Percentiles rank a stretch among this genome's conserved stretches.
phyloP scores from a whole-genome alignment of 2,888 invertebrate species.

The Brachypalpus laphriformis region DNA sequence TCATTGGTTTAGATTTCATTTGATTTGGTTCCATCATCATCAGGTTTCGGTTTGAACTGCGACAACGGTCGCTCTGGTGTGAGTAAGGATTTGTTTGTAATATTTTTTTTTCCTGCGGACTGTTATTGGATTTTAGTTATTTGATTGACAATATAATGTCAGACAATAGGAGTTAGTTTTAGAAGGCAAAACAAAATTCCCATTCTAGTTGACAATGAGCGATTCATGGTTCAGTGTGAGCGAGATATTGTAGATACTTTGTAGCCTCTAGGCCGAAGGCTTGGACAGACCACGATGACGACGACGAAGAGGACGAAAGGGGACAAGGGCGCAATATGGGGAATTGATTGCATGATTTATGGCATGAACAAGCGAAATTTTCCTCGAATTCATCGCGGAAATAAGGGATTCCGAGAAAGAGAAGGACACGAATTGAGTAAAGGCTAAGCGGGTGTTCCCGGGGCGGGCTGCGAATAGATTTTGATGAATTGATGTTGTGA shows the following conservation, averaged over 20 bases:
- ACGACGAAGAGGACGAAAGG: background rate
- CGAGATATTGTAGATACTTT: background rate
- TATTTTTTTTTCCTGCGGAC: background rate
- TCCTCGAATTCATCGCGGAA: constrained; percentile 60
- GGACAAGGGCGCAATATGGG: constrained; percentile 34
- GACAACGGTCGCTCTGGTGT: background rate
- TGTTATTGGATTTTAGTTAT: constrained; percentile 52
- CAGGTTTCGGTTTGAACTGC: constrained; percentile 1
- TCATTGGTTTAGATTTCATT: constrained; percentile 25
- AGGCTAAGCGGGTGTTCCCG: constrained; percentile 17
- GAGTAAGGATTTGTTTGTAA: background rate
- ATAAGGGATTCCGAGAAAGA: constrained; percentile 1
- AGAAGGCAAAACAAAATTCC: constrained; percentile 39
- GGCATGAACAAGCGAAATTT: constrained; percentile 54
- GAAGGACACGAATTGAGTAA: background rate
- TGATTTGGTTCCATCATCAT: constrained; percentile 7
- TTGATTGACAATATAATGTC: constrained; percentile 52
- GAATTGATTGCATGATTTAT: constrained; percentile 71
- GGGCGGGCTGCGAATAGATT: constrained; percentile 37
- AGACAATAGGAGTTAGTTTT: constrained; percentile 31
- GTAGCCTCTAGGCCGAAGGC: background rate
- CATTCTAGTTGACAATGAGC: constrained; percentile 42
- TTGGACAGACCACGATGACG: too few relatives aligned
- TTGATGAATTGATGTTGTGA: constrained; percentile 71
- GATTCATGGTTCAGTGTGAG: constrained; percentile 38